phyloP scores from a whole-genome alignment of 1,140 invertebrate species.

The Sesamia nonagrioides region DNA sequence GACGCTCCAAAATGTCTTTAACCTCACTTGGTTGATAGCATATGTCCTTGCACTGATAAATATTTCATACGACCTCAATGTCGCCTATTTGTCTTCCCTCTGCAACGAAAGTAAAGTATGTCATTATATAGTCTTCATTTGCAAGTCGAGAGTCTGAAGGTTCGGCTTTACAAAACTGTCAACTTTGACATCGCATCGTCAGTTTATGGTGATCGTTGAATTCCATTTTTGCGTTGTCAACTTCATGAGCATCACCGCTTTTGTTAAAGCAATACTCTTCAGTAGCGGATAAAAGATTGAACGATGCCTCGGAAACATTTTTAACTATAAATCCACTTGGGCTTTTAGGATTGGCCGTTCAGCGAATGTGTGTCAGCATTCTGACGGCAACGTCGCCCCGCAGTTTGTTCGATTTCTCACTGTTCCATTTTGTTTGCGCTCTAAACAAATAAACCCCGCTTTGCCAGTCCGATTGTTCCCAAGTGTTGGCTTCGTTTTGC shows the following conservation, averaged over 20 bases:
- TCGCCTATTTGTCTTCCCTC: background rate
- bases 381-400: constrained; percentile 32
- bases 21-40: constrained; percentile 13
- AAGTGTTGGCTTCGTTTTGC: constrained; percentile 47
- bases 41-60: constrained; percentile 15
- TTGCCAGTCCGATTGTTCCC: constrained; percentile 52
- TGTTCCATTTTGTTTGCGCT: constrained; percentile 53
- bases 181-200: constrained; percentile 13
- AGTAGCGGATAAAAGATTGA: constrained; percentile 24
- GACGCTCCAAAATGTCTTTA: constrained; percentile 1
- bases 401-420: constrained; percentile 52
- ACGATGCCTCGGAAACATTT: constrained; percentile 35
- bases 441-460: constrained; percentile 54
- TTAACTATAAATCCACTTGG: constrained; percentile 49
- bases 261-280: constrained; percentile 9
- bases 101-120: constrained; percentile 24
- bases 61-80: constrained; percentile 37
- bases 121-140: constrained; percentile 31
- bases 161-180: constrained; percentile 26
- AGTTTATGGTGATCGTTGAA: constrained; percentile 31
- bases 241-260: constrained; percentile 15
- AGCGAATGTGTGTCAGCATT: constrained; percentile 49
- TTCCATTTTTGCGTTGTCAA: constrained; percentile 10
- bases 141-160: constrained; percentile 39
- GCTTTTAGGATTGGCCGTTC: constrained; percentile 43